phyloP scores from a whole-genome alignment of 2,113 vertebrate species.

The Salminus brasiliensis region DNA sequence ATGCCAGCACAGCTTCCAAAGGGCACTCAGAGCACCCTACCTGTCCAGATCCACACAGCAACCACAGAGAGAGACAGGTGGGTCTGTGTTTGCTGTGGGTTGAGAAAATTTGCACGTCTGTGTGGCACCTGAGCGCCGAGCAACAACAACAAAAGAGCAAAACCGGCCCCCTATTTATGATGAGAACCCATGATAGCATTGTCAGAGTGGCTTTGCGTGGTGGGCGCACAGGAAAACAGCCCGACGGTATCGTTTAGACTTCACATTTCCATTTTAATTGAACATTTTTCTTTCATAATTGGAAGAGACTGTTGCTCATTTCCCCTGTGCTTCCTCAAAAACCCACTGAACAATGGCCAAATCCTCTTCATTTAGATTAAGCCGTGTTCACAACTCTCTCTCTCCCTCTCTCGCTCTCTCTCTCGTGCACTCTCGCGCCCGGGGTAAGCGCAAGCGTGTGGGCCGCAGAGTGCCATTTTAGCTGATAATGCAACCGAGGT shows the following conservation, averaged over 20 bases:
- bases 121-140: conserved; percentile 25
- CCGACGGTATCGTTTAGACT: conserved; percentile 32
- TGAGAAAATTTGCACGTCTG: conserved; percentile 8
- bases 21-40: background rate
- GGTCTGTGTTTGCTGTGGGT: conserved; percentile 1
- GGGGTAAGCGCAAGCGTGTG: conserved; percentile 3
- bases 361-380: conserved; percentile 53
- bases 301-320: conserved; percentile 45
- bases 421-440: background rate
- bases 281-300: conserved; percentile 53
- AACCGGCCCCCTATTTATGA: background rate
- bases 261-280: conserved; percentile 60
- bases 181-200: conserved; percentile 30
- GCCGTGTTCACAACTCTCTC: conserved; percentile 37
- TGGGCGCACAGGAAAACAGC: conserved; percentile 15
- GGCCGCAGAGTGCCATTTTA: conserved; percentile 4
- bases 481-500: conserved; percentile 26
- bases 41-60: background rate
- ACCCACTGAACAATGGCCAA: conserved; percentile 49
- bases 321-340: conserved; percentile 44
- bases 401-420: conserved; percentile 52
- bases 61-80: no score
- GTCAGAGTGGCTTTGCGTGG: conserved; percentile 7
- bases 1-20: conserved; percentile 28
- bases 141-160: conserved; percentile 3